Evolutionary conservation across 1,140 invertebrate species (phyloP).

Genomic region (Caenorhabditis brenneri): DNA sequence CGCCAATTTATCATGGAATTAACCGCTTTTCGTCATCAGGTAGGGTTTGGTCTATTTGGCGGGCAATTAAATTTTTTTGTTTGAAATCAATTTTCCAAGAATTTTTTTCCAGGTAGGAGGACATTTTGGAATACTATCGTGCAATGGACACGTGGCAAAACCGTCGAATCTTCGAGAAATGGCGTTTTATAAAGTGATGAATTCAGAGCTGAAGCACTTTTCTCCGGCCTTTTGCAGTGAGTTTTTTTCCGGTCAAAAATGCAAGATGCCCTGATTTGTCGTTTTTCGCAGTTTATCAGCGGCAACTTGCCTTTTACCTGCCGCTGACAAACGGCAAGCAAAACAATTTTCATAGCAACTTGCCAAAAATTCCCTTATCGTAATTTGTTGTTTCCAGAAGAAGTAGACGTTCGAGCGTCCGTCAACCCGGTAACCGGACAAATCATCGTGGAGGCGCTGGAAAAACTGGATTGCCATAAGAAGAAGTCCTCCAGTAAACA

Average conservation of each 20-base stretch:
- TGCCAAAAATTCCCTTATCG: not conserved
- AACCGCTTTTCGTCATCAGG: slow-evolving; percentile 44
- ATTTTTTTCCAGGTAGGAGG: slow-evolving; percentile 66
- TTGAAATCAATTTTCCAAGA: not conserved
- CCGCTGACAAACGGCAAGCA: no score
- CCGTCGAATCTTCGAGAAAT: slow-evolving; percentile 67
- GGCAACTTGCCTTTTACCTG: no score
- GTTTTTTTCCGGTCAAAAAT: not conserved
- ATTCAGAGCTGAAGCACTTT: slow-evolving; percentile 57
- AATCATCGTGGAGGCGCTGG: slow-evolving; percentile 1
- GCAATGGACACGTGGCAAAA: slow-evolving; percentile 68
- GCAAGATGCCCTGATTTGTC: not conserved
- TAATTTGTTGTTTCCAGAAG: not conserved
- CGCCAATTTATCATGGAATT: slow-evolving; percentile 39
- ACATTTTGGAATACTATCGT: slow-evolving; percentile 67
- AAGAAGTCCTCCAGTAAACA: slow-evolving; percentile 31
- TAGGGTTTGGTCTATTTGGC: not conserved
- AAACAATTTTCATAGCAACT: no score
- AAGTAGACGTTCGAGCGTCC: slow-evolving; percentile 11
- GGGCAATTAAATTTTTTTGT: no score
- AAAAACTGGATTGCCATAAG: slow-evolving; percentile 23
- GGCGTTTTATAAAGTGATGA: slow-evolving; percentile 64
- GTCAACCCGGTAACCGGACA: slow-evolving; percentile 12
- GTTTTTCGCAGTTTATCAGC: no score
- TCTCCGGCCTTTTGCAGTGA: slow-evolving; percentile 68